These are phyloP conservation scores for Mythimna impura DNA, from an alignment of 2,888 invertebrate genomes.

Conservation along the genomic window DNA sequence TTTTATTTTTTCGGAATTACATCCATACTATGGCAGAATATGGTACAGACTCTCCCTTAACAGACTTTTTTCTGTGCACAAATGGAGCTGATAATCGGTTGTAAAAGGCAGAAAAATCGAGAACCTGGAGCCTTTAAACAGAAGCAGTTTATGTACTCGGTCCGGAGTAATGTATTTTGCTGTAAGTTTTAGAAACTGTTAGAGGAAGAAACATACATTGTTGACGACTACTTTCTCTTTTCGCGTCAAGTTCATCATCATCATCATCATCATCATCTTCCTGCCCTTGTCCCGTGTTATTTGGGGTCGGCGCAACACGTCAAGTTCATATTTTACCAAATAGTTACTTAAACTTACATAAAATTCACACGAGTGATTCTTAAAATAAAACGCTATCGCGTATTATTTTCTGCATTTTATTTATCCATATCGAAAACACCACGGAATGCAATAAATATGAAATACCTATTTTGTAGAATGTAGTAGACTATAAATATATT, in stretches of 20 bases:
- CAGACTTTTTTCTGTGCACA: no score
- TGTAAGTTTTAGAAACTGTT: constrained; percentile 13
- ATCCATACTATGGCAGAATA: no score
- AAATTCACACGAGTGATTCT: neutral
- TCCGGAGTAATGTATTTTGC: constrained; percentile 25
- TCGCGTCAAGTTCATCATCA: no score
- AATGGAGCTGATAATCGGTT: no score
- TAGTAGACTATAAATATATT: neutral
- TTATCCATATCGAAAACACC: constrained; percentile 5
- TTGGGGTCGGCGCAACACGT: no score
- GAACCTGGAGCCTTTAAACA: constrained; percentile 22
- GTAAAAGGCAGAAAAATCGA: no score
- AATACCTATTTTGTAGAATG: constrained; percentile 4
- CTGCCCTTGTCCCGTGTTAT: no score
- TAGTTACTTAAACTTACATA: no score
- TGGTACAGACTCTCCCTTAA: no score
- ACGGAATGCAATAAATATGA: constrained; percentile 5
- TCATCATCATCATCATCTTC: no score
- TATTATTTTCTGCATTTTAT: constrained; percentile 14
- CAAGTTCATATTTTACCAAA: no score
- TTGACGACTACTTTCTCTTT: neutral
- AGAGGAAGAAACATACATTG: neutral
- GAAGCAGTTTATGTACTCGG: constrained; percentile 12
- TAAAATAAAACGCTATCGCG: constrained; percentile 32
- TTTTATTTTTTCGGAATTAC: no score